Conservation (phyloP, 2,113 vertebrate genomes). For the Microcebus tavaratra region DNA sequence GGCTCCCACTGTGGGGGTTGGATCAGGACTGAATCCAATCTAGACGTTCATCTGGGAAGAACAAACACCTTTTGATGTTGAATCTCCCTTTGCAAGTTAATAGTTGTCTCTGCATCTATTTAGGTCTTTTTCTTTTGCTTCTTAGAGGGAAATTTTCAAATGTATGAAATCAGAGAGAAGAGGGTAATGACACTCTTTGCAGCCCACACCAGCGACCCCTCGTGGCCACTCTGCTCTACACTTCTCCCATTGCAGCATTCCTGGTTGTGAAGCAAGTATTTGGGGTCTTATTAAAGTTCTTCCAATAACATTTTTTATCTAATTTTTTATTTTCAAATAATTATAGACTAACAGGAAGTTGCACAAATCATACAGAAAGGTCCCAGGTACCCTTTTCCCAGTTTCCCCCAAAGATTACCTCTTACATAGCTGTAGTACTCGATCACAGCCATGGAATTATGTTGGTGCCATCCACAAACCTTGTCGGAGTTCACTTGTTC, state of each 20-base stretch:
- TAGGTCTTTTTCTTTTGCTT: background rate
- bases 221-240: fast-evolving
- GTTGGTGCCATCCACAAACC: fast-evolving
- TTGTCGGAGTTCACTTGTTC: too few species aligned
- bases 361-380: background rate
- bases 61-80: background rate
- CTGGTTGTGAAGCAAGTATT: background rate
- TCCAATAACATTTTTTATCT: background rate
- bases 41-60: background rate
- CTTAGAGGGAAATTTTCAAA: background rate
- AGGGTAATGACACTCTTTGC: background rate
- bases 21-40: background rate
- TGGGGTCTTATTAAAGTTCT: background rate
- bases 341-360: background rate
- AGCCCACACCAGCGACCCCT: background rate
- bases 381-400: background rate
- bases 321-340: background rate
- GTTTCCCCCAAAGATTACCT: too few species aligned
- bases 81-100: background rate
- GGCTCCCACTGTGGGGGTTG: background rate
- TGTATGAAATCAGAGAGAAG: background rate
- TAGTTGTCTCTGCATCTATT: background rate
- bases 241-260: background rate
- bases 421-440: background rate
- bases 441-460: background rate